These are phyloP conservation scores for Phycodurus eques DNA, from an alignment of 2,113 vertebrate genomes.

Conservation along the genomic window DNA sequence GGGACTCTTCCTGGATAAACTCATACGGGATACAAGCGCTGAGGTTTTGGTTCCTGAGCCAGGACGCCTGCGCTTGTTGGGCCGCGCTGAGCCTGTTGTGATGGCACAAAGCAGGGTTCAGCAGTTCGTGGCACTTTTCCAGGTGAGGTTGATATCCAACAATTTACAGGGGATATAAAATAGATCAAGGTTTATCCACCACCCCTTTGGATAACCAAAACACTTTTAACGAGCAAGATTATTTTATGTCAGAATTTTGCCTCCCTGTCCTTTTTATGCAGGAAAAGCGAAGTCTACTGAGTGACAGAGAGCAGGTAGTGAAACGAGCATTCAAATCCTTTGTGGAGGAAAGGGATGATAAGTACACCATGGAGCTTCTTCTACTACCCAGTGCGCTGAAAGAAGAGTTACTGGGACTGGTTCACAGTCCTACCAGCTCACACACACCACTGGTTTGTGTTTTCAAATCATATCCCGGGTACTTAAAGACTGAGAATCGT, in stretches of 20 bases:
- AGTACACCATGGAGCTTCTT: slow-evolving; percentile 92
- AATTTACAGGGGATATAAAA: neutral
- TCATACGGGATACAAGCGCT: slow-evolving; percentile 89
- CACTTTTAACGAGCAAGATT: neutral
- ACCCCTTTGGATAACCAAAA: neutral
- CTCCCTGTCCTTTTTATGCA: slow-evolving; percentile 22
- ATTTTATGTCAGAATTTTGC: neutral
- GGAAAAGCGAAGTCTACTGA: slow-evolving; percentile 79
- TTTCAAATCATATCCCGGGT: neutral
- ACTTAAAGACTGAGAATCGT: neutral
- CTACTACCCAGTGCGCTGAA: slow-evolving; percentile 91
- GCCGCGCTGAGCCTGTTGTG: slow-evolving; percentile 86
- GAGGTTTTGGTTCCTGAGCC: slow-evolving; percentile 84
- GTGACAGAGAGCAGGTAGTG: slow-evolving; percentile 79
- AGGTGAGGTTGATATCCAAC: slow-evolving; percentile 29
- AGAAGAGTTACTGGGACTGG: slow-evolving; percentile 85
- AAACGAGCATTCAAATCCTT: slow-evolving; percentile 89
- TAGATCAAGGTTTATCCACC: neutral
- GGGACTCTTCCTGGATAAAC: slow-evolving; percentile 84
- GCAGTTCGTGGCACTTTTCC: slow-evolving; percentile 91
- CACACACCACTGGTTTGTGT: slow-evolving; percentile 47
- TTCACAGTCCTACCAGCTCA: slow-evolving; percentile 63
- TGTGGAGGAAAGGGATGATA: slow-evolving; percentile 88
- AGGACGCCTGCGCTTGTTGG: slow-evolving; percentile 81
- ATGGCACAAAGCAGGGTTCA: slow-evolving; percentile 94